A percentile compares a stretch with the other conserved stretches of the same genome.
Evolutionary conservation across 2,888 invertebrate species (phyloP).

Genomic region (Thelaira solivaga): DNA sequence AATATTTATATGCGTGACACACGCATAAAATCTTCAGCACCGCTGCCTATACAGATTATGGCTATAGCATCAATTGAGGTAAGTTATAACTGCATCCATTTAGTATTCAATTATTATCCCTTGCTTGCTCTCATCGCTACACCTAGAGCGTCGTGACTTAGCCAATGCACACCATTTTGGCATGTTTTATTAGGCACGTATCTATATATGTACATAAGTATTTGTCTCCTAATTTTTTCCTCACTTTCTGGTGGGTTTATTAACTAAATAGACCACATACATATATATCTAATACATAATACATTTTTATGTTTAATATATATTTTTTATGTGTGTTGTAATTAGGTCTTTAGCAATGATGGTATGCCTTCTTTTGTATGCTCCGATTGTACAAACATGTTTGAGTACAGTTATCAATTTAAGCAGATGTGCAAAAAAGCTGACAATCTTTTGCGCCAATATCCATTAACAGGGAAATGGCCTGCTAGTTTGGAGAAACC

Average conservation of each 20-base stretch:
- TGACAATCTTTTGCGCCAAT: conserved; percentile 84
- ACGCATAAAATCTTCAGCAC: conserved; percentile 80
- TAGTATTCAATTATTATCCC: not conserved
- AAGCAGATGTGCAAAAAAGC: conserved; percentile 86
- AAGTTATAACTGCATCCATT: too few relatives aligned
- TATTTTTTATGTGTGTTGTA: not conserved
- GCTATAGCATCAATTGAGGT: conserved; percentile 88
- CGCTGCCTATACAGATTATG: conserved; percentile 86
- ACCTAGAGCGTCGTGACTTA: conserved; percentile 34
- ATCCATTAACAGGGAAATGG: conserved; percentile 81
- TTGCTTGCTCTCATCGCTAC: not conserved
- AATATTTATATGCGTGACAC: conserved; percentile 82
- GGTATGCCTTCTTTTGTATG: conserved; percentile 87
- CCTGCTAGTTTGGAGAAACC: conserved; percentile 78
- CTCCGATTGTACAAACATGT: conserved; percentile 82
- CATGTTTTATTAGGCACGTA: too few relatives aligned
- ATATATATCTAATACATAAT: not conserved
- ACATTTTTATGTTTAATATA: not conserved
- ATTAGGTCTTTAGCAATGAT: conserved; percentile 78
- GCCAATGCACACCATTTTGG: conserved; percentile 17
- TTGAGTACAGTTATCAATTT: conserved; percentile 84
- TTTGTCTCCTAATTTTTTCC: not conserved
- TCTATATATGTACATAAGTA: too few relatives aligned
- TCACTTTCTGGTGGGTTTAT: conserved; percentile 33
- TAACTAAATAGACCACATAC: conserved; percentile 10